A percentile compares a stretch with the other conserved stretches of the same genome.
Evolutionary conservation across 2,113 vertebrate genomes (phyloP).

Genomic region (Malurus elegans): DNA sequence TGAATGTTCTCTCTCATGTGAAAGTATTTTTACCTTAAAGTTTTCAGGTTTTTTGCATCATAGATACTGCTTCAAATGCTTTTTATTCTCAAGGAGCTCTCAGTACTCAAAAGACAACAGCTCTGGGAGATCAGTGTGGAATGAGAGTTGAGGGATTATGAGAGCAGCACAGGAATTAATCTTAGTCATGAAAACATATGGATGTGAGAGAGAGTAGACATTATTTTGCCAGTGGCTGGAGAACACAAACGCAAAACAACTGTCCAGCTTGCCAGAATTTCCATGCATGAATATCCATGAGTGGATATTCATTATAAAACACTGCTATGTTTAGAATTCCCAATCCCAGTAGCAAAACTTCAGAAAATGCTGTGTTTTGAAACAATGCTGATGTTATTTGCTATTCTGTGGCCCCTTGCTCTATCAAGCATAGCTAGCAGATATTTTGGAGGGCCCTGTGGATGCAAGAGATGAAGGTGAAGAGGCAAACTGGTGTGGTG

Average conservation of each 20-base stretch:
- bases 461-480: background rate
- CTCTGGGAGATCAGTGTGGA: background rate
- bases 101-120: background rate
- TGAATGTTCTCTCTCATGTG: background rate
- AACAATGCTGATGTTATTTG: background rate
- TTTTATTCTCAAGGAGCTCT: background rate
- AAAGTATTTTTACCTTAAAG: background rate
- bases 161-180: background rate
- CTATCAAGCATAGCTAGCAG: background rate
- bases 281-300: background rate
- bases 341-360: background rate
- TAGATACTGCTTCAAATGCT: background rate
- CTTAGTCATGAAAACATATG: background rate
- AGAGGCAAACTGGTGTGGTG: background rate
- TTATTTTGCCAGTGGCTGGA: background rate
- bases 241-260: background rate
- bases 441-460: background rate
- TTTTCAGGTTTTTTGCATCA: background rate
- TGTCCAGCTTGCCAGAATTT: background rate
- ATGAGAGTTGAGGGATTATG: background rate
- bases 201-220: background rate
- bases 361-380: background rate
- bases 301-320: background rate
- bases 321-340: background rate
- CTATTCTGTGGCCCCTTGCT: background rate